Evolutionary conservation across 2,797 vertebrate species (phyloP).

Genomic region (Ptychadena robeensis): DNA sequence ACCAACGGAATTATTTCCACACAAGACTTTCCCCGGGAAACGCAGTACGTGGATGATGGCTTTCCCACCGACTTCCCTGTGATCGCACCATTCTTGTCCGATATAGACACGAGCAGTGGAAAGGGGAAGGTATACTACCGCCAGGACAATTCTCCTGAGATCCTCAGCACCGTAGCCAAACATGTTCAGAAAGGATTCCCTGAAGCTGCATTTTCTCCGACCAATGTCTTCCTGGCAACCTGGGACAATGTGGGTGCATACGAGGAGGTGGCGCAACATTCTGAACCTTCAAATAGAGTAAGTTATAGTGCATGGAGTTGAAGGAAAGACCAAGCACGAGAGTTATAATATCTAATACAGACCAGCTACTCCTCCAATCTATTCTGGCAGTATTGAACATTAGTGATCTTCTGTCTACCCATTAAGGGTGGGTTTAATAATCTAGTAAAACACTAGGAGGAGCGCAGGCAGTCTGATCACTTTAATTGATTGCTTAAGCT

Average conservation of each 20-base stretch:
- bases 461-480: no score
- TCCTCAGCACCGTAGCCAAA: conserved; percentile 76
- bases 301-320: conserved; percentile 55
- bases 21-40: conserved; percentile 93
- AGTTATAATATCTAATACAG: no score
- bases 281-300: conserved; percentile 79
- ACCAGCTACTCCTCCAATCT: no score
- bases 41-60: conserved; percentile 93
- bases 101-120: conserved; percentile 89
- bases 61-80: conserved; percentile 94
- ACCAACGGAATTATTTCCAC: conserved; percentile 97
- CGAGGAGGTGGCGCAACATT: conserved; percentile 74
- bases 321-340: no score
- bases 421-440: no score
- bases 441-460: no score
- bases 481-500: no score
- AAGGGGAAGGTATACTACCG: conserved; percentile 87
- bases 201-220: conserved; percentile 76
- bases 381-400: no score
- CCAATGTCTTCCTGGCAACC: conserved; percentile 83
- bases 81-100: conserved; percentile 91
- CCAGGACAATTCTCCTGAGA: conserved; percentile 78
- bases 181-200: conserved; percentile 87
- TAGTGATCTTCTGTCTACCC: no score
- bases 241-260: conserved; percentile 91